Base-by-base conservation (phyloP, 92 coral and sea anemone species). In the Scolanthus callimorphus region DNA sequence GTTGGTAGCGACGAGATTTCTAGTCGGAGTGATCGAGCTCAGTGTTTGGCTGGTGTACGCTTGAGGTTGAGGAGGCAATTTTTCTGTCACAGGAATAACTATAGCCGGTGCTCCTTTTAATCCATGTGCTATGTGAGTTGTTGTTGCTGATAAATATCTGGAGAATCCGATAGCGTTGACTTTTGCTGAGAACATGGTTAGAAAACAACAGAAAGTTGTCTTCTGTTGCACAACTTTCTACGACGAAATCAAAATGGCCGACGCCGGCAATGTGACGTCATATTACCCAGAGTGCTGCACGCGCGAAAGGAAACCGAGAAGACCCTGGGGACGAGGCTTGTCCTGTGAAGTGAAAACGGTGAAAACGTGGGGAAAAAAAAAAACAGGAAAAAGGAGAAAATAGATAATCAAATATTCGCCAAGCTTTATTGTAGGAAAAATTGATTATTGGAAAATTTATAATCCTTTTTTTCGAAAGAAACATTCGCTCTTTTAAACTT, bases 121-220 rank as follows among this genome's bases (percentile, higher is more conserved):
- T 25, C 84, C 73, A 15, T 80, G 85, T 25, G 96, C 81, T 52
- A 94, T 48, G 65, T 94, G 96, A 2, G 88, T 83, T 37, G 96
- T 90, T 27, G 95, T 94, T 22, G 94, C 99, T 34, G 96, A 66
- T 0, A 94, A 60, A 73, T 76, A 89, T 67, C 90, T 69, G 59
- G 99, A 80, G 55, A 94, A 84, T 20, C 99, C 95, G 31, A 89
- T 67, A 4, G 96, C 84, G 50, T 82, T 72, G 20, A 89, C 82
- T 69, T 84, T 84, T 31, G 99, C 77, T 67, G 96, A 80, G 49
- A 94, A 86, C 99, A 94, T 94, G 70, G 47, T 49, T 49, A 15
- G 19, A 2, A 65, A 74, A 65, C 25, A 34, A 12, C 21, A 22
- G 3, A 50, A 26, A 20, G 20, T 54, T 59, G 31, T 30, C 27